Percentiles rank a stretch among this genome's conserved stretches.
Conservation (phyloP, 2,888 invertebrate species). For the Chymomyza amoena region DNA sequence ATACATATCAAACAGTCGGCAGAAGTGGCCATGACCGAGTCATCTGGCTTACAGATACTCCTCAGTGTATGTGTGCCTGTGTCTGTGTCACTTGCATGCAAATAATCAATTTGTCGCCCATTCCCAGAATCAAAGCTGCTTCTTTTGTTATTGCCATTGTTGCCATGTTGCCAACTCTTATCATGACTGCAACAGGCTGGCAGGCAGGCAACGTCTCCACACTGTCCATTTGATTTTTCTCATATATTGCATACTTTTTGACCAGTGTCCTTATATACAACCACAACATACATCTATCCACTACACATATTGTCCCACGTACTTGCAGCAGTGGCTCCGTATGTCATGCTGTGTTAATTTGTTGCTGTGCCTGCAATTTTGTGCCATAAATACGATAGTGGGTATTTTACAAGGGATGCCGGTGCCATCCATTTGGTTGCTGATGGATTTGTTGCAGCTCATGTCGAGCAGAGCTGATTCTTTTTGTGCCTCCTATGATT, state of each 20-base stretch:
- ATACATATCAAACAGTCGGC: slow-evolving; percentile 42
- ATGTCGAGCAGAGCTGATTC: neutral
- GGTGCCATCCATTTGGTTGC: neutral
- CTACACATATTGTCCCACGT: too few relatives aligned
- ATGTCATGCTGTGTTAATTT: slow-evolving; percentile 55
- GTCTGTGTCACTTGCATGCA: slow-evolving; percentile 35
- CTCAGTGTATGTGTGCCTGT: slow-evolving; percentile 2
- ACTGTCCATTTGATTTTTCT: slow-evolving; percentile 26
- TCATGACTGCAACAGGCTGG: slow-evolving; percentile 51
- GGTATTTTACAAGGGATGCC: neutral
- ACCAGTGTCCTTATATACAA: neutral
- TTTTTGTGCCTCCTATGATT: neutral
- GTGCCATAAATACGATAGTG: slow-evolving; percentile 54
- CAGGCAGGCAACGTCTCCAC: neutral
- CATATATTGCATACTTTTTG: slow-evolving; percentile 35
- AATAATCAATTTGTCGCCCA: slow-evolving; percentile 65
- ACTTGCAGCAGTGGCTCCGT: neutral
- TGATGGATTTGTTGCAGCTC: neutral
- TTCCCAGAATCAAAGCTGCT: neutral
- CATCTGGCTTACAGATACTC: slow-evolving; percentile 9
- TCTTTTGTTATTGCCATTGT: slow-evolving; percentile 9
- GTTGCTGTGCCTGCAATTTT: slow-evolving; percentile 68
- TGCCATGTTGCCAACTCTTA: neutral
- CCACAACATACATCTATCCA: too few relatives aligned
- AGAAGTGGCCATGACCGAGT: slow-evolving; percentile 37